Percentiles rank a stretch among this genome's conserved stretches.
Conservation (phyloP, 1,140 invertebrate species). For the Sitophilus oryzae region DNA sequence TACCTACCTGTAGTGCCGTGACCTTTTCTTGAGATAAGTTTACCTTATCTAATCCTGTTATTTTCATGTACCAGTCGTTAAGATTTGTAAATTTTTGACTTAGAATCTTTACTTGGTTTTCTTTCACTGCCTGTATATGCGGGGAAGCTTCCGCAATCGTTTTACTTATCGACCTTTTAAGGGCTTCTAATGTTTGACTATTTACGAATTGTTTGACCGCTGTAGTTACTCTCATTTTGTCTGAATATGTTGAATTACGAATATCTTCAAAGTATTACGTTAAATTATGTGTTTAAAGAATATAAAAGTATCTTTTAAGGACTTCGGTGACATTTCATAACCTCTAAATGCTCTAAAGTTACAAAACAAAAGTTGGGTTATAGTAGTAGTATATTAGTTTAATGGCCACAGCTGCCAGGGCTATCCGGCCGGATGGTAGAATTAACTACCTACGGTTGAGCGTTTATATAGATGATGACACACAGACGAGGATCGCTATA, state of each 20-base stretch:
- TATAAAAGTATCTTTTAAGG: too few relatives aligned
- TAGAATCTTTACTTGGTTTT: conserved; percentile 27
- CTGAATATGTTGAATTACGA: too few relatives aligned
- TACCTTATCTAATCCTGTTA: conserved; percentile 48
- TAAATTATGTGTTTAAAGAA: too few relatives aligned
- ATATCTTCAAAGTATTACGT: too few relatives aligned
- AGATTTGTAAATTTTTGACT: conserved; percentile 40
- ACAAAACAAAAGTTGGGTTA: too few relatives aligned
- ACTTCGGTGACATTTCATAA: too few relatives aligned
- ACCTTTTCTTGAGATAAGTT: conserved; percentile 46
- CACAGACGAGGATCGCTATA: too few relatives aligned
- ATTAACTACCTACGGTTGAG: too few relatives aligned
- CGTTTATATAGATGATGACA: too few relatives aligned
- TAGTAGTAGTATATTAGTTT: neutral
- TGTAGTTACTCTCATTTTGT: conserved; percentile 15
- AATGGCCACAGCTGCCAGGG: too few relatives aligned
- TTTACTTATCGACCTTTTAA: conserved; percentile 21
- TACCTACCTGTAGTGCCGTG: conserved; percentile 39
- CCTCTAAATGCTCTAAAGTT: too few relatives aligned
- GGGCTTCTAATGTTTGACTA: conserved; percentile 16
- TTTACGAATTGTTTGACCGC: conserved; percentile 11
- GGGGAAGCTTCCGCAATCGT: conserved; percentile 21
- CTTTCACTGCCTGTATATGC: conserved; percentile 20
- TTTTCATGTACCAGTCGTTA: conserved; percentile 45
- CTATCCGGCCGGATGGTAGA: too few relatives aligned